Conservation (phyloP, 2,113 vertebrate species). For the Petromus typicus region DNA sequence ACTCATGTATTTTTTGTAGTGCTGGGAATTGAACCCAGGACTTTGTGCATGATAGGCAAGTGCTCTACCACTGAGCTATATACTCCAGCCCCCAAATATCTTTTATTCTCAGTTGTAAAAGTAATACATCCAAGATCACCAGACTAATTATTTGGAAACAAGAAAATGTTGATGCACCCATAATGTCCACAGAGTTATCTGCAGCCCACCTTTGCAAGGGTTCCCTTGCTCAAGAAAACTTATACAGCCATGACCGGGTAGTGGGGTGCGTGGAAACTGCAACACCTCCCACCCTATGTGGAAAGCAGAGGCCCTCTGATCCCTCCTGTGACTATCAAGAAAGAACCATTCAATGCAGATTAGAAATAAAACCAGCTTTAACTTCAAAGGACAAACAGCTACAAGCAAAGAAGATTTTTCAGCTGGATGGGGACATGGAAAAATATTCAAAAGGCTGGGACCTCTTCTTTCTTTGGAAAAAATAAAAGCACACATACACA, state of each 20-base stretch:
- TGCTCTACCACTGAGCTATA: not conserved
- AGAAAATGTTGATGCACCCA: not conserved
- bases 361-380: slow-evolving; percentile 53
- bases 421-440: not conserved
- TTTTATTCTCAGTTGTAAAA: not conserved
- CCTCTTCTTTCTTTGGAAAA: not conserved
- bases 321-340: not conserved
- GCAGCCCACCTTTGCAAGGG: not conserved
- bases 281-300: not conserved
- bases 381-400: slow-evolving; percentile 64
- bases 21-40: too few species aligned
- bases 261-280: not conserved
- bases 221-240: not conserved
- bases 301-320: not conserved
- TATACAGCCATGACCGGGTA: fast-evolving
- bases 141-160: not conserved
- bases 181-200: not conserved
- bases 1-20: not conserved
- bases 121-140: not conserved
- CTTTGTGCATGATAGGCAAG: not conserved
- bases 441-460: not conserved
- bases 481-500: not conserved
- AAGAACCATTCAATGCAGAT: not conserved
- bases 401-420: slow-evolving; percentile 30
- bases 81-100: not conserved